Percentiles rank a stretch among this genome's conserved stretches.
Evolutionary conservation across 2,113 vertebrate species (phyloP).

Genomic region (Paramisgurnus dabryanus): DNA sequence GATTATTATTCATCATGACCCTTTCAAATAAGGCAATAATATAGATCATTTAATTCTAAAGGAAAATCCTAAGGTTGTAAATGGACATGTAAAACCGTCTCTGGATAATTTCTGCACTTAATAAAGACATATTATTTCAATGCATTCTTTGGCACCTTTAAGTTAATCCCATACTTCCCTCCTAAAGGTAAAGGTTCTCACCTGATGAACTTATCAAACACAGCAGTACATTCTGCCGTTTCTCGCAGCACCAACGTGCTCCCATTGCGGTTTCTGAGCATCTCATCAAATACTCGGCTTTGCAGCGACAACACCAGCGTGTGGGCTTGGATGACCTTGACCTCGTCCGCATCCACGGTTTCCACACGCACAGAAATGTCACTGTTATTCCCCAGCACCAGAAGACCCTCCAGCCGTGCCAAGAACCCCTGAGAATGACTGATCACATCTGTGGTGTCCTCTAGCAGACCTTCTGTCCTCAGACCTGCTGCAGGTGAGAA

Average conservation of each 20-base stretch:
- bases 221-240: constrained; percentile 73
- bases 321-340: constrained; percentile 86
- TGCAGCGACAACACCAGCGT: constrained; percentile 88
- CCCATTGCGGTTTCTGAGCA: constrained; percentile 79
- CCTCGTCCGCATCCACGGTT: constrained; percentile 79
- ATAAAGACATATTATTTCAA: no score
- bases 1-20: no score
- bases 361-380: constrained; percentile 84
- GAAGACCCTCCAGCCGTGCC: constrained; percentile 83
- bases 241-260: constrained; percentile 77
- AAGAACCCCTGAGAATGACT: constrained; percentile 84
- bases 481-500: constrained; percentile 65
- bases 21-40: no score
- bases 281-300: constrained; percentile 80
- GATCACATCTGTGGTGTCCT: constrained; percentile 72
- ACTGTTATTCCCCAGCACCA: constrained; percentile 83
- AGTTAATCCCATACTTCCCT: background rate
- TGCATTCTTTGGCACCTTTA: background rate
- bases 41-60: no score
- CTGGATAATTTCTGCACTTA: no score
- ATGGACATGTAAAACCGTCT: no score
- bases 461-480: constrained; percentile 67
- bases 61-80: no score
- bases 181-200: constrained; percentile 42
- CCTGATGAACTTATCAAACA: constrained; percentile 94